Base-by-base conservation (phyloP, 37 sponge, comb jelly and placozoan species). In the Hormiphora californensis region DNA sequence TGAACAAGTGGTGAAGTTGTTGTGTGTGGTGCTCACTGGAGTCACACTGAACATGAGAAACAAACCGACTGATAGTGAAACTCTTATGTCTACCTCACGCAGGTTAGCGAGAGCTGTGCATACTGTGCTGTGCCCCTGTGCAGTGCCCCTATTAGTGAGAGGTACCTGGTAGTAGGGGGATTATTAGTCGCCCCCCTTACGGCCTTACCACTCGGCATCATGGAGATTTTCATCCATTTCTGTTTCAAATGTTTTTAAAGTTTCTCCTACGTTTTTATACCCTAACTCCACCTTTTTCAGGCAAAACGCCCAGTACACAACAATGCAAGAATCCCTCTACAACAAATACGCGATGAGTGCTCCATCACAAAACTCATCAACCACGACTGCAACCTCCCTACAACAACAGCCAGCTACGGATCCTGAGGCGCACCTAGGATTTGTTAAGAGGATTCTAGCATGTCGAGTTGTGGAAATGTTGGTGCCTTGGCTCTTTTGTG, bases 291-390 rank as follows among this genome's bases (percentile, higher is more conserved):
- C 7, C 7, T 15, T 19, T 5, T 57, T 21, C 61, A 27, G 81
- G 8, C 43, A 73, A 43, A 73, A 73, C 81, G 40, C 81, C 2
- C 81, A 73, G 81, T 73, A 73, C 81, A 73, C 81, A 43, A 73
- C 81, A 22, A 43, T 73, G 3, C 81, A 73, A 33, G 81, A 73
- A 43, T 73, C 81, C 28, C 81, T 73, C 46, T 73, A 73, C 46
- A 73, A 73, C 81, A 73, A 73, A 28, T 73, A 73, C 23, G 81
- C 81, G 9, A 43, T 73, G 81, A 73, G 81, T 73, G 81, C 39
- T 5, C 41, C 39, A 40, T 22, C 38, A 1, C 35, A 25, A 4
- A 27, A 43, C 9, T 46, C 81, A n/a, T 33, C 25, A 21, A 57
- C n/a, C n/a, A 23, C 9, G 5, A 73, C 81, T 39, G 36, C 39